Conservation (phyloP, 1,140 invertebrate species). For the Danaus melanippus region DNA sequence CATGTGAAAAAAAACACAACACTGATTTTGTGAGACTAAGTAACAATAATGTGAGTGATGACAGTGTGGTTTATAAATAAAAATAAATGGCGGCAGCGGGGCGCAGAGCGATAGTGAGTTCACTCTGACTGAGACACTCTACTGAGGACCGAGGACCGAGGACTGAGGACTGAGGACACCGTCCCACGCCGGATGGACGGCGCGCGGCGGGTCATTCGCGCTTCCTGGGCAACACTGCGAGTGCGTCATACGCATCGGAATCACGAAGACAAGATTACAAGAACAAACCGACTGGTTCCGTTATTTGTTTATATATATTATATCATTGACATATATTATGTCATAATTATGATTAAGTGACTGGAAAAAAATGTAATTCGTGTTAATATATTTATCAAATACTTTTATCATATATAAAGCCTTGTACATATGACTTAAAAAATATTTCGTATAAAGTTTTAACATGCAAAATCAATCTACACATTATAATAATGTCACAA, state of each 20-base stretch:
- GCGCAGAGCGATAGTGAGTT: conserved; percentile 43
- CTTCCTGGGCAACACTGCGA: conserved; percentile 34
- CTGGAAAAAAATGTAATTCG: no score
- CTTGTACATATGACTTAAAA: no score
- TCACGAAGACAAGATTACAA: conserved; percentile 19
- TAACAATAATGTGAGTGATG: conserved; percentile 21
- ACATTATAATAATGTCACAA: no score
- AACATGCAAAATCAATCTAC: no score
- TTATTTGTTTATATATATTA: no score
- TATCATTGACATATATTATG: no score
- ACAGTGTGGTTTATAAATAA: conserved; percentile 59
- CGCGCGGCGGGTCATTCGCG: conserved; percentile 42
- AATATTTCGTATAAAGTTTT: no score
- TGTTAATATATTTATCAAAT: no score
- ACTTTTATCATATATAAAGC: no score
- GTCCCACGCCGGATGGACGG: conserved; percentile 44
- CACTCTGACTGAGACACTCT: conserved; percentile 39
- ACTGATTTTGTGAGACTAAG: not conserved
- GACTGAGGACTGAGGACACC: conserved; percentile 28
- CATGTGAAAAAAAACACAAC: not conserved
- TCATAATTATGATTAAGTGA: no score
- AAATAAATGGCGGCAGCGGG: conserved; percentile 52
- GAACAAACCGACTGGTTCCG: no score
- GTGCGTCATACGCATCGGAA: conserved; percentile 60
- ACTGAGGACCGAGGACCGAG: conserved; percentile 17